Evolutionary conservation across 2,113 vertebrate genomes (phyloP), one percentile per base, ranked within the genome.

Genomic region (Gulo gulo): DNA sequence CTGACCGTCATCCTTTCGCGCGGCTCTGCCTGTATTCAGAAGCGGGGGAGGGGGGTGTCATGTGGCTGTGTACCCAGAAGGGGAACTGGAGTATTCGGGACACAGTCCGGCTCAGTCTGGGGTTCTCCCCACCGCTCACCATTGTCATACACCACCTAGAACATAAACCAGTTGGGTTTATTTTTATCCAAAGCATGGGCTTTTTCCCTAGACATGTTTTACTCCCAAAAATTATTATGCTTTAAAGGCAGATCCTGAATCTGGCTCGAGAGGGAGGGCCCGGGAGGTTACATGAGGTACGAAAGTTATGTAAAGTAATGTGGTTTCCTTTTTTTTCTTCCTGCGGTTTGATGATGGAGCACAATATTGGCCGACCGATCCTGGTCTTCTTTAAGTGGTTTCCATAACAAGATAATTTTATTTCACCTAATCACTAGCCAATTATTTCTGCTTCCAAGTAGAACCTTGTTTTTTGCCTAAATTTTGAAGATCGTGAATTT

Each of bases 271-370:
- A 1, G 3, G 89, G 23, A 59, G 55, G 42, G 18, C 13, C 61
- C 34, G 15, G 80, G 83, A 98, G 94, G 97, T 97, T 89, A 92
- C 36, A 20, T 42, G 95, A 97, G 96, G 97, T 93, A 84, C 63
- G 61, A 55, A 94, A 89, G 97, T 98, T 97, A 91, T 31, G 59
- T 93, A 96, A 97, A 96, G 92, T 57, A 20, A 52, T 85, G 95
- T 69, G 94, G 94, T 90, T 97, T 97, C 47, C 94, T 97, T 91
- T 76, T 89, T 93, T 80, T 65, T 34, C 63, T 61, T 88, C 63
- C 88, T 98, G 94, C 0, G 96, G 97, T 94, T 86, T 31, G 65
- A 90, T 79, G 71, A 65, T 65, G 69, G 15, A 65, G 94, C 42
- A 20, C 55, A 45, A 34, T 85, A 65, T 95, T 97, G 94, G 74